Evolutionary conservation across 2,888 invertebrate species (phyloP), one percentile per base, ranked within the genome.

Genomic region (Alcis repandata): DNA sequence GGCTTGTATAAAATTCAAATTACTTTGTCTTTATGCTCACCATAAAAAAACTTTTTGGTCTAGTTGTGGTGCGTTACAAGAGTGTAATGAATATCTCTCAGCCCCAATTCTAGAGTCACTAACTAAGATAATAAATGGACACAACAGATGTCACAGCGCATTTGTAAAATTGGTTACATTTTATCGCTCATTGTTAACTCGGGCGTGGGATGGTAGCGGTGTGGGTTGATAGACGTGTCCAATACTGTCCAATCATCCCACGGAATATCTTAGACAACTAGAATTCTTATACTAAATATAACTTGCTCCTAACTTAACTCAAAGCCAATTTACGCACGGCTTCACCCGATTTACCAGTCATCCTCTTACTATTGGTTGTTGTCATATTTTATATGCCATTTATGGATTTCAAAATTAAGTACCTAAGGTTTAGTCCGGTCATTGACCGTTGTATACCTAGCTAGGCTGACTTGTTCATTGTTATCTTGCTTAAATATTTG

Each of bases 111-210:
- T 36, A 51, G 11, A 17, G 36, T 36, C 19, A 51, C 19, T 36
- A 19, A 9, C 4, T 36, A 36, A 20, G 51, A 36, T 8, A 36
- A 36, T 19, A 19, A 1, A 17, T 17, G 32, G 13, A 17, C 17
- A 8, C 19, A 36, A 51, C 36, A 36, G 10, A 36, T 36, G 51
- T 51, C 51, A 19, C 19, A 33, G 17, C 17, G 51, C 51, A 36
- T 36, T 51, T 33, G 19, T 51, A 51, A 51, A 19, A 51, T 51
- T 19, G 13, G n/a, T n/a, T n/a, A 51, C 33, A 33, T 51, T 51
- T 36, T 51, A 51, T 51, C 11, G 33, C 36, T 51, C 33, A 36
- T 51, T 36, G 17, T 36, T 36, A 36, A 17, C 36, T 15, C 11
- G 20, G 20, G 32, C 13, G 49, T 17, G 27, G 40, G 17, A 17